A percentile compares a stretch with the other conserved stretches of the same genome.
Evolutionary conservation across 92 coral and sea anemone species (phyloP).

Genomic region (Parazoanthus atlanticus): DNA sequence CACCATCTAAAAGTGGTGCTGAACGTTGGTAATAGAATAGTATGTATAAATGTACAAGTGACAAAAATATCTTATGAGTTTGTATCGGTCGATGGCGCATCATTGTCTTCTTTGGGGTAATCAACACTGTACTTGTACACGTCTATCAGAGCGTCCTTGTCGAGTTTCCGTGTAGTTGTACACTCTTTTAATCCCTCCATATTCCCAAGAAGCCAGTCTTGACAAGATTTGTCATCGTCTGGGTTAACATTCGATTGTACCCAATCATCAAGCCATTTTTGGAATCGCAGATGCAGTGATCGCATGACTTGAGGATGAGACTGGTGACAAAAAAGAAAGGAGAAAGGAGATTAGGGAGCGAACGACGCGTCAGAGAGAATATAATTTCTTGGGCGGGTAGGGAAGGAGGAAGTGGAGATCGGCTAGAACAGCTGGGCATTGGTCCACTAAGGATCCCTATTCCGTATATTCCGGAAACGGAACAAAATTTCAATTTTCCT

Average conservation of each 20-base stretch:
- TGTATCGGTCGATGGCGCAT: conserved; percentile 21
- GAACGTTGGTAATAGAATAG: not conserved
- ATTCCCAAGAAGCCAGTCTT: conserved; percentile 91
- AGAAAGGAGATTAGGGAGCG: not conserved
- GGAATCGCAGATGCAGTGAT: conserved; percentile 83
- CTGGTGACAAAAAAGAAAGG: conserved; percentile 51
- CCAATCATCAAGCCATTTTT: conserved; percentile 87
- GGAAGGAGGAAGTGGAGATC: not conserved
- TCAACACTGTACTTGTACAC: conserved; percentile 86
- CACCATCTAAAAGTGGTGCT: not conserved
- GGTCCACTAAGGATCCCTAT: too few relatives aligned
- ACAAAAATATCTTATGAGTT: conserved; percentile 25
- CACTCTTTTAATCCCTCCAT: conserved; percentile 90
- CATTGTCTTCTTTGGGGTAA: conserved; percentile 44
- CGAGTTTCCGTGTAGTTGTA: conserved; percentile 73
- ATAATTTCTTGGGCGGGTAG: too few relatives aligned
- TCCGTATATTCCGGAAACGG: too few relatives aligned
- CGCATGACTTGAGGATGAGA: conserved; percentile 81
- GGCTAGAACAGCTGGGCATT: too few relatives aligned
- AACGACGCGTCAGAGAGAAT: too few relatives aligned
- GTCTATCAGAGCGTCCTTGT: conserved; percentile 66
- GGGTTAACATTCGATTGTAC: conserved; percentile 73
- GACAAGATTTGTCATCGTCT: conserved; percentile 78
- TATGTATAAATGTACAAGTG: conserved; percentile 38
- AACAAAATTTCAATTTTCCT: too few relatives aligned